Evolutionary conservation across 1,140 invertebrate genomes (phyloP).

Genomic region (Anastrepha ludens): DNA sequence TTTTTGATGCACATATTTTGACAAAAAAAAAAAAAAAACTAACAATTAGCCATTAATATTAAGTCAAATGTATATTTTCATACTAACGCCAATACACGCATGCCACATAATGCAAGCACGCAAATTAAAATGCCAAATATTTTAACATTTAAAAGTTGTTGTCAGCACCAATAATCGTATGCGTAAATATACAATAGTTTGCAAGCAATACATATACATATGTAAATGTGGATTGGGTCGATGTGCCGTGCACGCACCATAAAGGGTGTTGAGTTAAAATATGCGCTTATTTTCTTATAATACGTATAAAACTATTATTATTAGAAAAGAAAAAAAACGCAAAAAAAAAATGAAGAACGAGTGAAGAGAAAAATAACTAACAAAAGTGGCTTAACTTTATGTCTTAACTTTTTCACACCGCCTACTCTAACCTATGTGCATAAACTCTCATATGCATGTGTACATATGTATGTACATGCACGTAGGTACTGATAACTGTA

Average conservation of each 20-base stretch:
- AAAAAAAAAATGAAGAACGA: background rate
- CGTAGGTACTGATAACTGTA: conserved; percentile 1
- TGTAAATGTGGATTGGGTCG: background rate
- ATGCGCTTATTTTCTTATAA: conserved; percentile 15
- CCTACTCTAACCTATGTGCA: background rate
- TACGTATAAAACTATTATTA: background rate
- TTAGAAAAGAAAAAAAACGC: background rate
- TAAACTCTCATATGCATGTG: background rate
- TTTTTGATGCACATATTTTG: conserved; percentile 11
- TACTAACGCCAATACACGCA: conserved; percentile 30
- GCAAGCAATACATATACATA: conserved; percentile 16
- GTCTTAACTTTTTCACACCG: background rate
- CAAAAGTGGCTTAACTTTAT: conserved; percentile 21
- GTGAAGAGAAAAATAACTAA: background rate
- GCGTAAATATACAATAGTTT: background rate
- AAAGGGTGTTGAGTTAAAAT: background rate
- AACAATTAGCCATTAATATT: background rate
- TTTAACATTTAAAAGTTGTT: conserved; percentile 4
- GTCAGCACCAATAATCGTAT: background rate
- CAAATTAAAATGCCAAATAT: conserved; percentile 13
- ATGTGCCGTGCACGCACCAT: background rate
- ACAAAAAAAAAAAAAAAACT: background rate
- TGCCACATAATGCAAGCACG: background rate
- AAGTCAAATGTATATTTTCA: conserved; percentile 10
- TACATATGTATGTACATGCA: background rate